Evolutionary conservation across 2,113 vertebrate genomes (phyloP).

Genomic region (Pseudopipra pipra): DNA sequence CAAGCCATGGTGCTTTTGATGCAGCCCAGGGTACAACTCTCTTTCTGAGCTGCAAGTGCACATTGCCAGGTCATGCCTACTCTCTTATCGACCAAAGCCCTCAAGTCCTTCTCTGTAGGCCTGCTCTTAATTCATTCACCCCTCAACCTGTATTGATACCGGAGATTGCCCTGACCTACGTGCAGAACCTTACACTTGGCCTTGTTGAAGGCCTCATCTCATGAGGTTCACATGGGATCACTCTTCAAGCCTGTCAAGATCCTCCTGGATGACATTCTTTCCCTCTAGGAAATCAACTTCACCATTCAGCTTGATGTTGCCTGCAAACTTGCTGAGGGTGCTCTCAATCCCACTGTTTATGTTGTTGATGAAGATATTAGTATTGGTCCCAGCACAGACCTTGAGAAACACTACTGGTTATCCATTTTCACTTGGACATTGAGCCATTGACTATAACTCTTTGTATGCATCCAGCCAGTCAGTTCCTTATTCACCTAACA

Average conservation of each 20-base stretch:
- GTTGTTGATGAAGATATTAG: not conserved
- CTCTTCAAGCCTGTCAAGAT: not conserved
- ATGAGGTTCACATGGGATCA: fast-evolving
- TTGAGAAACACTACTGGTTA: not conserved
- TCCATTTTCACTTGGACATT: not conserved
- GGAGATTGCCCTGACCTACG: not conserved
- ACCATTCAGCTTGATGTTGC: not conserved
- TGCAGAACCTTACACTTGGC: not conserved
- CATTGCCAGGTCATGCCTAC: not conserved
- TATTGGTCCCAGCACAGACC: not conserved
- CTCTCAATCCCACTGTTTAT: not conserved
- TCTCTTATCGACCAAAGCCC: not conserved
- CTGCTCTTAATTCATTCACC: not conserved
- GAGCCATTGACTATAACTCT: not conserved
- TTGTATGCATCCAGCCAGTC: fast-evolving
- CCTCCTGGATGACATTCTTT: not conserved
- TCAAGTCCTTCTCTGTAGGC: not conserved
- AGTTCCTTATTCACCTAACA: not conserved
- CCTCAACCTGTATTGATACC: not conserved
- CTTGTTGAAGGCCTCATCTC: not conserved
- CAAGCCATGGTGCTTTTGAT: not conserved
- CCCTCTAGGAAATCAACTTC: not conserved
- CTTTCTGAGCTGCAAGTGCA: not conserved
- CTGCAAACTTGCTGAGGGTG: not conserved
- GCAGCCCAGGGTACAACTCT: fast-evolving